Conservation (phyloP, 92 coral and sea anemone species). For the Epizoanthus illoricatus region DNA sequence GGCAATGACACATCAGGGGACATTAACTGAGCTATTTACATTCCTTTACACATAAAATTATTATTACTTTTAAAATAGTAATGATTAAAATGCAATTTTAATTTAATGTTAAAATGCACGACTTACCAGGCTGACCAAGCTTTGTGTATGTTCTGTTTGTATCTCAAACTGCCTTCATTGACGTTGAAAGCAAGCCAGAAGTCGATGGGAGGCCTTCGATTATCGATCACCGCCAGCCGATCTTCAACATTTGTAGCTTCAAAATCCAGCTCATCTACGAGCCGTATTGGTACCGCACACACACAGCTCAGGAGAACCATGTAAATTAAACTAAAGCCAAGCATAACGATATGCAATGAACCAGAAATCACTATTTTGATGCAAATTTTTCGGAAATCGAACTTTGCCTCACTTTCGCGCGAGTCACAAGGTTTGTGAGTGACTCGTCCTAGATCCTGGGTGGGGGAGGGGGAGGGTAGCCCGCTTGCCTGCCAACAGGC, state of each 20-base stretch:
- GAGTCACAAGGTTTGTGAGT: slow-evolving; percentile 4
- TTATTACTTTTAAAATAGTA: no score
- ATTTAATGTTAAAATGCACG: no score
- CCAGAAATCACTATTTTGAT: background rate
- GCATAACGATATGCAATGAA: slow-evolving; percentile 1
- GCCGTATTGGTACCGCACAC: background rate
- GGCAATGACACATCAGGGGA: no score
- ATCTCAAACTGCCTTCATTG: slow-evolving; percentile 64
- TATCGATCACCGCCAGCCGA: slow-evolving; percentile 70
- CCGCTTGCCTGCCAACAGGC: no score
- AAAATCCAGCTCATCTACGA: slow-evolving; percentile 12
- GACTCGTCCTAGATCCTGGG: background rate
- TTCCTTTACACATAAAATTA: no score
- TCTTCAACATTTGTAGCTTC: slow-evolving; percentile 34
- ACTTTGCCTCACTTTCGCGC: background rate
- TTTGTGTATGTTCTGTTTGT: slow-evolving; percentile 53
- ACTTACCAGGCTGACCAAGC: slow-evolving; percentile 74
- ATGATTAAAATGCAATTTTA: no score
- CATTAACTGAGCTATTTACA: no score
- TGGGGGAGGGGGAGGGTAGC: no score
- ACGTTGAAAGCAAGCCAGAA: slow-evolving; percentile 62
- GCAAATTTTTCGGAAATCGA: background rate
- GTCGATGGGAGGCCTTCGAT: slow-evolving; percentile 54
- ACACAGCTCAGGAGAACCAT: background rate
- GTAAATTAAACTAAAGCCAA: background rate